Percentiles rank a stretch among this genome's conserved stretches.
These are phyloP conservation scores for Volucella zonaria DNA, from an alignment of 2,888 invertebrate species.

Conservation along the genomic window DNA sequence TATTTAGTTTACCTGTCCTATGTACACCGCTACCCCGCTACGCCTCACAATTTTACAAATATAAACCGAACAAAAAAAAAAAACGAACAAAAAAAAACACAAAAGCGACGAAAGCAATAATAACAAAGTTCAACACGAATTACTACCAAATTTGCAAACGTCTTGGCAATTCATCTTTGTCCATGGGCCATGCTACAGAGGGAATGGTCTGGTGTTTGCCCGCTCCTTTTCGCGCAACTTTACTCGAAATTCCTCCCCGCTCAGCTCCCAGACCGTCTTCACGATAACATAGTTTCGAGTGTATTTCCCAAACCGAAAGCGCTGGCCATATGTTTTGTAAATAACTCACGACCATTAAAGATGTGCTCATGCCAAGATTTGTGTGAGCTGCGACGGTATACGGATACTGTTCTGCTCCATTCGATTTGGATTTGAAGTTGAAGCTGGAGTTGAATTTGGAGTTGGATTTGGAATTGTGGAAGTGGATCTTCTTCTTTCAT, in stretches of 20 bases:
- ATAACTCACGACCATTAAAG: slow-evolving; percentile 74
- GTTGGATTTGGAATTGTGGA: background rate
- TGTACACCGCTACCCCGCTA: slow-evolving; percentile 5
- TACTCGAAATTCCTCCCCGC: background rate
- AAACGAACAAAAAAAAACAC: slow-evolving; percentile 37
- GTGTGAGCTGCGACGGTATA: slow-evolving; percentile 57
- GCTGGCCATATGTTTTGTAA: slow-evolving; percentile 73
- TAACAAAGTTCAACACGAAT: slow-evolving; percentile 74
- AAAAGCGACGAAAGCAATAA: slow-evolving; percentile 74
- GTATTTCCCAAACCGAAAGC: slow-evolving; percentile 28
- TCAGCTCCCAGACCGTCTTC: slow-evolving; percentile 52
- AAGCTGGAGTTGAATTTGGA: background rate
- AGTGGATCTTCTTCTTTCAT: slow-evolving; percentile 52
- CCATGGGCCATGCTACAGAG: slow-evolving; percentile 61
- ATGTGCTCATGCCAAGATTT: slow-evolving; percentile 72
- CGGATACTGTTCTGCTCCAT: slow-evolving; percentile 56
- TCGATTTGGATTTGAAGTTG: slow-evolving; percentile 49
- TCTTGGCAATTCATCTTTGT: slow-evolving; percentile 74
- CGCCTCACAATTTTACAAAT: slow-evolving; percentile 27
- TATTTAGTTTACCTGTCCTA: slow-evolving; percentile 47
- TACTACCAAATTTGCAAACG: slow-evolving; percentile 74
- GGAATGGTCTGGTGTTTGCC: slow-evolving; percentile 51
- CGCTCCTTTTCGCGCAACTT: slow-evolving; percentile 61
- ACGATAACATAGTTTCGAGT: slow-evolving; percentile 48
- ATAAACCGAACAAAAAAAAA: slow-evolving; percentile 13